Evolutionary conservation across 1,140 invertebrate species (phyloP), one percentile per base, ranked within the genome.

Genomic region (Drosophila azteca): DNA sequence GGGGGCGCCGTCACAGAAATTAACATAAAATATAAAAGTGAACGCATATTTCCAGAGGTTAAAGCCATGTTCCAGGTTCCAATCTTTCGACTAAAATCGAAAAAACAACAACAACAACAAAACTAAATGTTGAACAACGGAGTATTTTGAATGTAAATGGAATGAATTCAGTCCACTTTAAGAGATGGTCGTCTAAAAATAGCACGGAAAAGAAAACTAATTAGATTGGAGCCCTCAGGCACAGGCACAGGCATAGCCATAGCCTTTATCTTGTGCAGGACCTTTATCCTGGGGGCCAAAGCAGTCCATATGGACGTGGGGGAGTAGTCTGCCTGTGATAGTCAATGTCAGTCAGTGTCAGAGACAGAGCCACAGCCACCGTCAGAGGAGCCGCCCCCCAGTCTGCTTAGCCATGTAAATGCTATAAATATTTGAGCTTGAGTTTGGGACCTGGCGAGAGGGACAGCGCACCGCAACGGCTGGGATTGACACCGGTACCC

Each of bases 341-440:
- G 59, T 3, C 45, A 13, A 15, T 63, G 62, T 63, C 58, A 63
- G 62, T 63, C 62, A 43, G 60, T 44, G 61, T 65, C 63, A 66
- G 26, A 17, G 6, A 24, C 24, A 52, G 51, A 29, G 29, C 22
- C 22, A 11, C 35, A 39, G n/a, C 24, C 15, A 24, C 26, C n/a
- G n/a, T n/a, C n/a, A n/a, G n/a, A 44, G 63, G 31, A 44, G 39
- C n/a, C 3, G 11, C 9, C 11, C 3, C 41, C 54, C 41, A 53
- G 46, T 22, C 50, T 60, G 68, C 57, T 70, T 52, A 52, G 68
- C 13, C 48, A 70, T 71, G 68, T 60, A 71, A 71, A 71, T 71
- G 53, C 48, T 41, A 71, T 71, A 69, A 70, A 69, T 69, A 69
- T 71, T 71, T 70, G 69, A 71, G 45, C 69, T 71, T 70, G 55